These are phyloP conservation scores for Falcaria lacertinaria DNA, from an alignment of 2,888 invertebrate genomes.

Conservation along the genomic window DNA sequence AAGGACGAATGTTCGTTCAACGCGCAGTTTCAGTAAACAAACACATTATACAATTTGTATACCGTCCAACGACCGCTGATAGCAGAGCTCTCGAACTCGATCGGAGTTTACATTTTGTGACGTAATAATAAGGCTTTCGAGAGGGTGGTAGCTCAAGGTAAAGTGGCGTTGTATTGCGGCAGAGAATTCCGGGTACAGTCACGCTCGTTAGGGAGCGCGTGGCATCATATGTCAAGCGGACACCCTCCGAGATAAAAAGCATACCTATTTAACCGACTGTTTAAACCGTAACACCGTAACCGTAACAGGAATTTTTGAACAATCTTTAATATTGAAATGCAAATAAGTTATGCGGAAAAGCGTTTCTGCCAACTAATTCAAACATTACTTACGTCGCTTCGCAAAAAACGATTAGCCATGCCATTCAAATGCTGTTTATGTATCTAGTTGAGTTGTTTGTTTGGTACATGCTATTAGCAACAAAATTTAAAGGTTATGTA, in stretches of 20 bases:
- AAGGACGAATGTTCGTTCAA: conserved; percentile 25
- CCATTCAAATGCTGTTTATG: conserved; percentile 1
- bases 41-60: conserved; percentile 40
- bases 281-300: too few species aligned
- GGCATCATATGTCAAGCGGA: conserved; percentile 43
- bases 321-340: not conserved
- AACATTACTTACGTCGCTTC: not conserved
- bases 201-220: conserved; percentile 28
- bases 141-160: conserved; percentile 21
- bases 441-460: not conserved
- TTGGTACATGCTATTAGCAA: not conserved
- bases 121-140: conserved; percentile 2
- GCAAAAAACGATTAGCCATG: conserved; percentile 1
- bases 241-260: conserved; percentile 31
- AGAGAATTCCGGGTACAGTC: conserved; percentile 31
- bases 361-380: not conserved
- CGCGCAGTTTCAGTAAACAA: conserved; percentile 37
- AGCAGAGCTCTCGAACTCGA: conserved; percentile 25
- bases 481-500: conserved; percentile 24
- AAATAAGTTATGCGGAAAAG: not conserved
- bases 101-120: conserved; percentile 7
- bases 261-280: conserved; percentile 27
- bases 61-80: conserved; percentile 27
- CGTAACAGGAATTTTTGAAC: conserved; percentile 19
- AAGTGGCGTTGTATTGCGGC: conserved; percentile 20